Evolutionary conservation across 2,113 vertebrate species (phyloP).

Genomic region (Heloderma charlesbogerti): DNA sequence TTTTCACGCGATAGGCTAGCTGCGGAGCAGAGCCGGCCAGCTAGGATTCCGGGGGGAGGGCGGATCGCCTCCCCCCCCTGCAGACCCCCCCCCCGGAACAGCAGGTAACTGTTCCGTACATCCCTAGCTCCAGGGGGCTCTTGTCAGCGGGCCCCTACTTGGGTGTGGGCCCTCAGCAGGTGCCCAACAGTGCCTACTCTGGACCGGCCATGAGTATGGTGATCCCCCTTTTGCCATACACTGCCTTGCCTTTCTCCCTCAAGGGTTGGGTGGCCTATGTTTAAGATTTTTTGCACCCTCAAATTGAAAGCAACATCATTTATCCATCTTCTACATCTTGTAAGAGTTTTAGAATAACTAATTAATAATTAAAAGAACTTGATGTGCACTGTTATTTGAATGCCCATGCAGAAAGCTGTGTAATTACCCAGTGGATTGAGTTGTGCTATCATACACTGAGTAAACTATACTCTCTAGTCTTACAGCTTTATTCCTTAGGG

Average conservation of each 20-base stretch:
- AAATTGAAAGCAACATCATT: constrained; percentile 6
- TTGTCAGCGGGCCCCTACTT: too few species aligned
- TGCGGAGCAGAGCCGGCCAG: too few species aligned
- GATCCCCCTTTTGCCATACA: too few species aligned
- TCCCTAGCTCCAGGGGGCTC: too few species aligned
- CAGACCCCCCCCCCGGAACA: too few species aligned
- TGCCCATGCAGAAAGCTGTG: constrained; percentile 47
- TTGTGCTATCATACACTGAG: constrained; percentile 19
- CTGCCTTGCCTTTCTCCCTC: not conserved
- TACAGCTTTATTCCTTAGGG: constrained; percentile 26
- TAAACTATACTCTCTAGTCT: constrained; percentile 4
- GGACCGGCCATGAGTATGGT: too few species aligned
- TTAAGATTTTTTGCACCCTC: not conserved
- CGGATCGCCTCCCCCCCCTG: too few species aligned
- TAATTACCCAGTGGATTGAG: not conserved
- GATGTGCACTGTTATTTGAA: not conserved
- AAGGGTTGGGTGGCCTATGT: not conserved
- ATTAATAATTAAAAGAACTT: constrained; percentile 12
- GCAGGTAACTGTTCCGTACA: too few species aligned
- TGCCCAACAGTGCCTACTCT: too few species aligned
- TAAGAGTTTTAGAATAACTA: not conserved
- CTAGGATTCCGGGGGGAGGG: too few species aligned
- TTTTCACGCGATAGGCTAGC: too few species aligned
- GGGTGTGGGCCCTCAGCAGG: too few species aligned
- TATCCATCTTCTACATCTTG: not conserved